Conservation (phyloP, 2,888 invertebrate genomes). For the Eupithecia exiguata region DNA sequence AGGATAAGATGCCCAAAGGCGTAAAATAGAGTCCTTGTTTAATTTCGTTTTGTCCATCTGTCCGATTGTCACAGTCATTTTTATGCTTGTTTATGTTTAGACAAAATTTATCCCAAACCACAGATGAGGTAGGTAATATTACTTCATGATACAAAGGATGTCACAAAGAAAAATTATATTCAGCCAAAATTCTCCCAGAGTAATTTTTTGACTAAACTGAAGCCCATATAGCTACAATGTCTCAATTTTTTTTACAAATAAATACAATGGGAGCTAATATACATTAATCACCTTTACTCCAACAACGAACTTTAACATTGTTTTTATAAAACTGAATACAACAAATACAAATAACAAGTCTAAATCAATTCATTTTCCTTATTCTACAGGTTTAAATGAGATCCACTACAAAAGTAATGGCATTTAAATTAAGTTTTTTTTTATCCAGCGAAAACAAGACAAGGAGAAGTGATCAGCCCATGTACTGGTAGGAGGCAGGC, state of each 20-base stretch:
- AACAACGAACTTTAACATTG: neutral
- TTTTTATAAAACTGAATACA: neutral
- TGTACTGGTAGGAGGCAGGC: slow-evolving; percentile 92
- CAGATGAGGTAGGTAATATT: too few relatives aligned
- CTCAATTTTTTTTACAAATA: neutral
- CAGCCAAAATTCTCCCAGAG: neutral
- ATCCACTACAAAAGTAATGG: slow-evolving; percentile 12
- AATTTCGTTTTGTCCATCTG: neutral
- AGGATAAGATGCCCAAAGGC: neutral
- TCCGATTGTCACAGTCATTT: neutral
- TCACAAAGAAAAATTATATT: neutral
- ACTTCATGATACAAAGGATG: too few relatives aligned
- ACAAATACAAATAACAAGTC: slow-evolving; percentile 1
- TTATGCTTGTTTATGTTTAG: neutral
- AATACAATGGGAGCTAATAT: slow-evolving; percentile 18
- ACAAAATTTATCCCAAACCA: neutral
- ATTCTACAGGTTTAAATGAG: neutral
- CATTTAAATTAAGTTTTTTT: slow-evolving; percentile 17
- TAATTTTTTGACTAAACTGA: neutral
- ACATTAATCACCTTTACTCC: neutral
- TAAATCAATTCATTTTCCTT: neutral
- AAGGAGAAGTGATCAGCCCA: slow-evolving; percentile 83
- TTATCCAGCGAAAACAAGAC: slow-evolving; percentile 31
- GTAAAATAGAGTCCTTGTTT: neutral
- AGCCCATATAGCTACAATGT: neutral